Conservation (phyloP, 2,113 vertebrate genomes). For the Toxostoma redivivum region DNA sequence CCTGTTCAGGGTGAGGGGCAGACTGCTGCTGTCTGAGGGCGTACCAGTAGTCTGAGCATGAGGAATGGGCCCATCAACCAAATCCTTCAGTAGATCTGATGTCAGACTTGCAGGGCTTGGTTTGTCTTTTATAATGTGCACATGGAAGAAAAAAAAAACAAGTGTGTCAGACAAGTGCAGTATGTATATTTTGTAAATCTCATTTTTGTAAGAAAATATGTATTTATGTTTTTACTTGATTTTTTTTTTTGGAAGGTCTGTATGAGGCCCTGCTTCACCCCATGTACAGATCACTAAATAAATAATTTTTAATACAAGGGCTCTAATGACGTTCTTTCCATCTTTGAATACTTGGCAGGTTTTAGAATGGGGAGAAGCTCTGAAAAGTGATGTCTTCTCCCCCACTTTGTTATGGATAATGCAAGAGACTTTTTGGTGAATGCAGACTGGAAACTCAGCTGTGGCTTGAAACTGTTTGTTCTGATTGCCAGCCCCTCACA, state of each 20-base stretch:
- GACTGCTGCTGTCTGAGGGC: not conserved
- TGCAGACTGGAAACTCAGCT: not conserved
- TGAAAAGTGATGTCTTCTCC: not conserved
- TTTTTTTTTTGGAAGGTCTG: slow-evolving; percentile 74
- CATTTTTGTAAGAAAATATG: slow-evolving; percentile 85
- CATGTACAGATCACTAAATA: slow-evolving; percentile 89
- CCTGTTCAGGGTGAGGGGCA: not conserved
- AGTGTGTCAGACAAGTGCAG: slow-evolving; percentile 73
- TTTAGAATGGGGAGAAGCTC: not conserved
- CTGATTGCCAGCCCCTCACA: not conserved
- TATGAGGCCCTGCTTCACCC: slow-evolving; percentile 79
- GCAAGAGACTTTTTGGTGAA: not conserved
- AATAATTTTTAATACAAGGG: slow-evolving; percentile 77
- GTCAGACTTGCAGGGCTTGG: slow-evolving; percentile 26
- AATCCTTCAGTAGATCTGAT: slow-evolving; percentile 30
- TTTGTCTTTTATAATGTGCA: slow-evolving; percentile 68
- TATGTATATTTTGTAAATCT: slow-evolving; percentile 89
- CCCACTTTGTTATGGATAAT: not conserved
- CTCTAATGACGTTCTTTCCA: not conserved
- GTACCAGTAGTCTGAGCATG: not conserved
- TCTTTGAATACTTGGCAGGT: not conserved
- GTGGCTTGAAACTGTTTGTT: not conserved
- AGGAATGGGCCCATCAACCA: slow-evolving; percentile 25
- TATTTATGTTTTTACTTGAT: slow-evolving; percentile 90
- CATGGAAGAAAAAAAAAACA: slow-evolving; percentile 25